Evolutionary conservation across 2,113 vertebrate genomes (phyloP).

Genomic region (Bombycilla garrulus): DNA sequence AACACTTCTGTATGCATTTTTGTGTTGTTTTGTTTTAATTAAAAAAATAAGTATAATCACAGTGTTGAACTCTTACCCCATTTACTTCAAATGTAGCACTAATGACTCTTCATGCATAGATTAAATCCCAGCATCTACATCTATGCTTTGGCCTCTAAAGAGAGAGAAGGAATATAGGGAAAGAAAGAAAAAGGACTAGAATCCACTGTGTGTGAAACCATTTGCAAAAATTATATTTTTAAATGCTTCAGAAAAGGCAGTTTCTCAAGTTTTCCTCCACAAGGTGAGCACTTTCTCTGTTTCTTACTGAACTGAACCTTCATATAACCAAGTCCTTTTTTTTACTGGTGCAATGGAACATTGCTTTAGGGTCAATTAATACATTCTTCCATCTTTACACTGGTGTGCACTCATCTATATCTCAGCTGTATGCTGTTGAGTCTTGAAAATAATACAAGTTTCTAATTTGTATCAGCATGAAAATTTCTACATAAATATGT

Average conservation of each 20-base stretch:
- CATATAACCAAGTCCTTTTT: background rate
- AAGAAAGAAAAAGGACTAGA: background rate
- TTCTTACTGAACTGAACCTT: background rate
- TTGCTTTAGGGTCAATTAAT: background rate
- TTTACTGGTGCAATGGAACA: background rate
- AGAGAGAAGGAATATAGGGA: background rate
- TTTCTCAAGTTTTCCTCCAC: background rate
- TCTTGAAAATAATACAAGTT: background rate
- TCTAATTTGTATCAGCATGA: background rate
- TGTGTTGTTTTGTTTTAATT: background rate
- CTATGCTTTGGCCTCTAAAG: accelerated
- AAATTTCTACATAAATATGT: background rate
- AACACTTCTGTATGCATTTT: background rate
- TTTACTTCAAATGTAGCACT: background rate
- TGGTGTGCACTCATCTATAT: background rate
- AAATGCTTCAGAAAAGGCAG: background rate
- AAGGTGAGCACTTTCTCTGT: background rate
- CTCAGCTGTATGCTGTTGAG: background rate
- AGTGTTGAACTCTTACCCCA: background rate
- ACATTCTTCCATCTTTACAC: background rate
- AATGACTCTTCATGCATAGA: background rate
- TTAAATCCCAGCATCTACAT: background rate
- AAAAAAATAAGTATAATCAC: background rate
- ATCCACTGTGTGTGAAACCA: background rate
- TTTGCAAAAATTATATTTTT: background rate